Evolutionary conservation across 2,888 invertebrate genomes (phyloP), one percentile per base, ranked within the genome.

Genomic region (Ypsolopha sequella): DNA sequence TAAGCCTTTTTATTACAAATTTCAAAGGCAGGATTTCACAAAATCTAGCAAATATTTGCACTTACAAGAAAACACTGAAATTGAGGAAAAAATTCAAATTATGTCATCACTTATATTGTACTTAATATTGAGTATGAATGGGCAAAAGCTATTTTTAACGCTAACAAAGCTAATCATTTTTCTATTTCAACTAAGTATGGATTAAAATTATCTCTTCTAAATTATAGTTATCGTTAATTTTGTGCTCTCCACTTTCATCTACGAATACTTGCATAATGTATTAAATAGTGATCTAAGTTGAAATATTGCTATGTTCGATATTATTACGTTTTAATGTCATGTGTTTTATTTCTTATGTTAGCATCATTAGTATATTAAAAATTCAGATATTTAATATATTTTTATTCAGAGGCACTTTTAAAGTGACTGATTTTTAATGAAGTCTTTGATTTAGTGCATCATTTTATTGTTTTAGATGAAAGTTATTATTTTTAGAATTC

Each of bases 81-180:
- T 13, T 13, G 8, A 43, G 36, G 36, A 47, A 47, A 9, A 47
- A 36, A 36, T 36, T 36, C 11, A 10, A 44, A 24, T 41, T 48
- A 6, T 8, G 11, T 44, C 10, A 6, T 8, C 13, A 54, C 56
- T 69, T 68, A 60, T 73, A 74, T 75, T 73, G 70, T 24, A 76
- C 67, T 63, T 61, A 64, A 54, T 68, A 66, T 55, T 73, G 73
- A 78, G 82, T 73, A 65, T 70, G 73, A 73, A 64, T 65, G 77
- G 81, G 80, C 77, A 78, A 77, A 85, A 85, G 84, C 84, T 61
- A 64, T 10, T 46, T 70, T 79, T 80, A 75, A 85, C 82, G 84
- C 84, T 77, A 77, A 80, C 80, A 74, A 84, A 85, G 84, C 84
- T 77, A 77, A 74, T 46, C 33, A 6, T 35, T 46, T 35, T 46